Conservation (phyloP, 2,797 vertebrate genomes). For the Choloepus didactylus region DNA sequence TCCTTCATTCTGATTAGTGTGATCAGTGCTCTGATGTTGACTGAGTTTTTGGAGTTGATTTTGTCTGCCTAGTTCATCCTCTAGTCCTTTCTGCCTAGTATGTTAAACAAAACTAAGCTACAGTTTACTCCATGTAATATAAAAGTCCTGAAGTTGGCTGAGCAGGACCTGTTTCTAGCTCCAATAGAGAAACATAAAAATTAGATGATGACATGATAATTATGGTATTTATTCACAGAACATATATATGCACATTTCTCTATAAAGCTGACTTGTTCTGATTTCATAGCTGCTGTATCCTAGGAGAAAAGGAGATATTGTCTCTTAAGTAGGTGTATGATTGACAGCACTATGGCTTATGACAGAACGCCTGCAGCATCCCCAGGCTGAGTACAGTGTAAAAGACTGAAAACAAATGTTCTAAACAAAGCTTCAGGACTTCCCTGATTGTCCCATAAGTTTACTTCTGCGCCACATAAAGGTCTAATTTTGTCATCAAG, state of each 20-base stretch:
- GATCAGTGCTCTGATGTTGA: neutral
- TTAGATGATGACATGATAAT: neutral
- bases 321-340: neutral
- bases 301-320: neutral
- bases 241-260: neutral
- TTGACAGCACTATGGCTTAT: neutral
- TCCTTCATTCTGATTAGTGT: neutral
- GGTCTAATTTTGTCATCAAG: neutral
- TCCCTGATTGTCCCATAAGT: slow-evolving; percentile 2
- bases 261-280: slow-evolving; percentile 2
- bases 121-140: neutral
- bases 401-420: neutral
- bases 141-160: neutral
- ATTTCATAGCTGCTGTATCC: neutral
- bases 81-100: neutral
- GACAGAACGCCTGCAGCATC: neutral
- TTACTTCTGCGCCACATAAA: slow-evolving; percentile 33
- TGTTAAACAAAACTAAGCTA: slow-evolving; percentile 42
- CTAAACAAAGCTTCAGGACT: neutral
- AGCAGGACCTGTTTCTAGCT: neutral
- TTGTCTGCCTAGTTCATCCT: slow-evolving; percentile 1
- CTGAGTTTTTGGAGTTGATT: neutral
- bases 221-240: neutral
- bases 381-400: neutral
- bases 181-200: neutral